These are phyloP conservation scores for Pedionomus torquatus DNA, from an alignment of 2,113 vertebrate species.

Conservation along the genomic window DNA sequence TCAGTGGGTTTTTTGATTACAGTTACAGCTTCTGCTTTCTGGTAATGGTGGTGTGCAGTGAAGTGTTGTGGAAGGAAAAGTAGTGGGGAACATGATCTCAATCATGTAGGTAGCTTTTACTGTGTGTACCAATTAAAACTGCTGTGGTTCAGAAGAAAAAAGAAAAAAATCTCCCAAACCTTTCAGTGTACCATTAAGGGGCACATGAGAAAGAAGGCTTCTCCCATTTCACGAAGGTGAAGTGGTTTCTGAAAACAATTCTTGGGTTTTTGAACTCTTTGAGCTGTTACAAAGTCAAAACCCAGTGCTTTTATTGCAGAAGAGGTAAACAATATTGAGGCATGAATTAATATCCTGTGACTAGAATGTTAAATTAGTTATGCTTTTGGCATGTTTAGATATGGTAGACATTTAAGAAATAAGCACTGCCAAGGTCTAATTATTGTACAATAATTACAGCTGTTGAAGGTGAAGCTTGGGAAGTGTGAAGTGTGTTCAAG, in stretches of 20 bases:
- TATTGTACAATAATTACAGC: constrained; percentile 47
- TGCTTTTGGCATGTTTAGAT: neutral
- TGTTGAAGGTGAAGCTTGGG: constrained; percentile 10
- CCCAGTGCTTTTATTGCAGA: neutral
- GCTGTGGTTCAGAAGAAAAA: neutral
- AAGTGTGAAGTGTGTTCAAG: constrained; percentile 10
- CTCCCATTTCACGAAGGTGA: neutral
- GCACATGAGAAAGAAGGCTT: neutral
- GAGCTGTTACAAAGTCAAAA: neutral
- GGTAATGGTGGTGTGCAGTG: neutral
- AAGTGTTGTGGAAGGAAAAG: neutral
- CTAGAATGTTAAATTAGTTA: neutral
- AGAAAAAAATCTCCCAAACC: neutral
- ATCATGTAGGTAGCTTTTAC: neutral
- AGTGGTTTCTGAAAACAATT: neutral
- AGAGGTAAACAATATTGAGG: neutral
- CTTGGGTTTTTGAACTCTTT: neutral
- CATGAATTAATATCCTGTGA: neutral
- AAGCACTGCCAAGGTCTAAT: neutral
- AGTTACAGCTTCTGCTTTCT: neutral
- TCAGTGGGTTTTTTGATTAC: neutral
- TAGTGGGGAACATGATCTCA: neutral
- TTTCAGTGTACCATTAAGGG: neutral
- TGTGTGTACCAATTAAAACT: neutral
- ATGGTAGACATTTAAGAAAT: constrained; percentile 9